phyloP scores from a whole-genome alignment of 1,140 invertebrate species.

The Oreohelix idahoensis region DNA sequence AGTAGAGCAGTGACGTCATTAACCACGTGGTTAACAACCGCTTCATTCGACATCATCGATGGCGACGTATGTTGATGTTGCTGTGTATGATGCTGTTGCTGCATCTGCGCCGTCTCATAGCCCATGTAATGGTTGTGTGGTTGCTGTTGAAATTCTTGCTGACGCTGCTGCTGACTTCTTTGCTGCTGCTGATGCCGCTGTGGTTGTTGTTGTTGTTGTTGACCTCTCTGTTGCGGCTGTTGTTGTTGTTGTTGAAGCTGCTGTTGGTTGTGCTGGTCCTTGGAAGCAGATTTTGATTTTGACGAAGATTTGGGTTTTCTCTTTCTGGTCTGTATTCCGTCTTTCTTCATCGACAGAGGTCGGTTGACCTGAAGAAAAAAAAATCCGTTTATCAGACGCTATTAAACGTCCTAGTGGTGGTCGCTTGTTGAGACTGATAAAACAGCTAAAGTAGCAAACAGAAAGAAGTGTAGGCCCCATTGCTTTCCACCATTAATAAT shows the following conservation, averaged over 20 bases:
- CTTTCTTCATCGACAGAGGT: constrained; percentile 96
- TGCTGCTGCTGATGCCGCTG: constrained; percentile 29
- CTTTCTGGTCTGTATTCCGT: constrained; percentile 96
- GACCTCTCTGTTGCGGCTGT: constrained; percentile 38
- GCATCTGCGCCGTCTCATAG: not conserved
- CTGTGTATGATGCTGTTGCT: constrained; percentile 18
- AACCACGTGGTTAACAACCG: not conserved
- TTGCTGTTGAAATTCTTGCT: constrained; percentile 34
- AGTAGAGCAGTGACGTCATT: constrained; percentile 4
- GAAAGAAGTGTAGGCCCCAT: not conserved
- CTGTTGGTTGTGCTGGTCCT: not conserved
- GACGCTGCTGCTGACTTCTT: constrained; percentile 30
- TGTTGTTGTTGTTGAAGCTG: constrained; percentile 30
- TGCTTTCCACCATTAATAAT: not conserved
- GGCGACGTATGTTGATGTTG: not conserved
- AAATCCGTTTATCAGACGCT: too few species aligned
- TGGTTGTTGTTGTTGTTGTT: constrained; percentile 31
- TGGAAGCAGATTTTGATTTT: constrained; percentile 36
- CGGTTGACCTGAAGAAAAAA: constrained; percentile 74
- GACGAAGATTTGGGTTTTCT: constrained; percentile 78
- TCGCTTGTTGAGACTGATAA: too few species aligned
- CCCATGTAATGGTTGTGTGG: constrained; percentile 1
- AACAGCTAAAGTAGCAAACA: not conserved
- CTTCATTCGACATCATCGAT: not conserved
- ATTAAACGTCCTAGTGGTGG: too few species aligned